Base-by-base conservation (phyloP, 2,113 vertebrate species). In the Numida meleagris region DNA sequence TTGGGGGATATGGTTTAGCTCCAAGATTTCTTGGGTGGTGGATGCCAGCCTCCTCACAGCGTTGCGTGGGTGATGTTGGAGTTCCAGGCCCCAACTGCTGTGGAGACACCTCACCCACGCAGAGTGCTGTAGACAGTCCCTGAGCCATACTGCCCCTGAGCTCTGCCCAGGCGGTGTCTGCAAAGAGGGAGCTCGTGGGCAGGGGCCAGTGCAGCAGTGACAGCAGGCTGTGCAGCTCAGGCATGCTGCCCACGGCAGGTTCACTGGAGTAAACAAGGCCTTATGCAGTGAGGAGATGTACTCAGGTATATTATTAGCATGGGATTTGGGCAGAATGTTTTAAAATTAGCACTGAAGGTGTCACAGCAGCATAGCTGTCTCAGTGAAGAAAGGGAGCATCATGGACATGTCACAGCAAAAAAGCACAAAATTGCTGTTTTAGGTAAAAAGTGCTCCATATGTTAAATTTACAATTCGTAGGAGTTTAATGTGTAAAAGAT, bases 51-150 rank as follows among this genome's bases (percentile, higher is more conserved):
- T 43, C 89, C 1, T 0, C 42, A 63, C 36, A 38, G 65, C n/a
- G 6, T 17, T 75, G 57, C 42, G 16, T 40, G 33, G 8, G 15
- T 36, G 34, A 43, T 20, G 29, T 29, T 72, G 62, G 33, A 82
- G 21, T 34, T 90, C 53, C 40, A 20, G 36, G 93, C 3, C 17
- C 42, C 25, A 2, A 0, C 12, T 70, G 58, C 24, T 9, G 7
- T 1, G 1, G 24, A 13, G 38, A 16, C 16, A 31, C 46, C 51
- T 89, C 51, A 21, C 27, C 1, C 1, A 0, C 24, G 24, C 48
- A 34, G 61, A 5, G 29, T 40, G 0, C 1, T 55, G 45, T 57
- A 33, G 5, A 48, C 20, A 34, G 29, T 45, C 27, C 42, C 27
- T 1, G 2, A 6, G 43, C 65, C 3, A 0, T 36, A 20, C 24